A percentile compares a stretch with the other conserved stretches of the same genome.
phyloP scores from a whole-genome alignment of 1,140 invertebrate species.

The Fopius arisanus region DNA sequence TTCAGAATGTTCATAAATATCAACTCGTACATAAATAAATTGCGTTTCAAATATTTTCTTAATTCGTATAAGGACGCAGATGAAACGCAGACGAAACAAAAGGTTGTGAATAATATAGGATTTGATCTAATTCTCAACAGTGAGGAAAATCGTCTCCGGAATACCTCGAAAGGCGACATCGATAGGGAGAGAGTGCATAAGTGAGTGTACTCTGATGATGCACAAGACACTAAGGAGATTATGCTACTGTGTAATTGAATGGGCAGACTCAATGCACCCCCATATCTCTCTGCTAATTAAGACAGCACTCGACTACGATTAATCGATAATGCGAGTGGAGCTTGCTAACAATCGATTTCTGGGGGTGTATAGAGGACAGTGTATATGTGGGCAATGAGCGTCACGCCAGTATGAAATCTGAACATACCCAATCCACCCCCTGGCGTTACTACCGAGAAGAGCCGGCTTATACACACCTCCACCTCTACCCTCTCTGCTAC shows the following conservation, averaged over 20 bases:
- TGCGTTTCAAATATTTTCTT: too few species aligned
- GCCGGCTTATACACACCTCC: background rate
- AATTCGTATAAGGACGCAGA: too few species aligned
- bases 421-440: conserved; percentile 17
- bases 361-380: background rate
- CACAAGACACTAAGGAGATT: conserved; percentile 40
- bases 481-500: background rate
- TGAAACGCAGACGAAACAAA: too few species aligned
- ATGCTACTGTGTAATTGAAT: conserved; percentile 54
- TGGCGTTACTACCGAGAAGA: background rate
- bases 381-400: conserved; percentile 28
- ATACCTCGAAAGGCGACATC: background rate
- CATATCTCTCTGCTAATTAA: conserved; percentile 44
- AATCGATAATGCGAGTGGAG: conserved; percentile 51
- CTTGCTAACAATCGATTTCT: conserved; percentile 33
- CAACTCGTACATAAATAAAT: background rate
- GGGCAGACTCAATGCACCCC: conserved; percentile 41
- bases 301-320: conserved; percentile 42
- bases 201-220: conserved; percentile 6
- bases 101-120: background rate
- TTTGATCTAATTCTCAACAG: background rate
- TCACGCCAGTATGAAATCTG: conserved; percentile 32
- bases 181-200: background rate
- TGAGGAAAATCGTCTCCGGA: background rate
- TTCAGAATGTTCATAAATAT: too few species aligned